Evolutionary conservation across 1,140 invertebrate genomes (phyloP).

Genomic region (Liolophura sinensis): DNA sequence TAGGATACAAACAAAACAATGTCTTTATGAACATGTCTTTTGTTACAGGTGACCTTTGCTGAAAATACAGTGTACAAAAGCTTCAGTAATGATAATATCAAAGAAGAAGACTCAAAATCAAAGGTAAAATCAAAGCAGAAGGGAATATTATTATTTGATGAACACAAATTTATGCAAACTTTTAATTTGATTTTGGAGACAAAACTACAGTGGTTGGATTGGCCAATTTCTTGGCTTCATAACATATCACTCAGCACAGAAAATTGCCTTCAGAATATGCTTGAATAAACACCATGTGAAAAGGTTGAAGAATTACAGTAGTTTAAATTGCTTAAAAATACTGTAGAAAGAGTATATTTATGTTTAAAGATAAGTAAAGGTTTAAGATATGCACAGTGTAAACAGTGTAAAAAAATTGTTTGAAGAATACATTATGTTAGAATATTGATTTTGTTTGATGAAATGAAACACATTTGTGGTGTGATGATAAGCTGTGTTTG

Average conservation of each 20-base stretch:
- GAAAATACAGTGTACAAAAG: constrained; percentile 22
- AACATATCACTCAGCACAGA: too few relatives aligned
- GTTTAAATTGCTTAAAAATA: too few relatives aligned
- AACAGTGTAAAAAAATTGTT: not conserved
- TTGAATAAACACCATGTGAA: too few relatives aligned
- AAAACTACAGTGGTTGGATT: too few relatives aligned
- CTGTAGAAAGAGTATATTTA: not conserved
- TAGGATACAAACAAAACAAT: too few relatives aligned
- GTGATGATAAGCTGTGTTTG: too few relatives aligned
- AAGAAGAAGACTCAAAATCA: constrained; percentile 4
- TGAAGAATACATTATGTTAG: too few relatives aligned
- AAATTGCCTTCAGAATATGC: too few relatives aligned
- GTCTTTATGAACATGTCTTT: not conserved
- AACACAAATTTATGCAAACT: not conserved
- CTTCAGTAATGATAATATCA: constrained; percentile 15
- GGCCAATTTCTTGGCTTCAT: too few relatives aligned
- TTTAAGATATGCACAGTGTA: not conserved
- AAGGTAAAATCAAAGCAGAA: not conserved
- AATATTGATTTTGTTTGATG: too few relatives aligned
- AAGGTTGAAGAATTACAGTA: too few relatives aligned
- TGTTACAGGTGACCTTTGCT: constrained; percentile 34
- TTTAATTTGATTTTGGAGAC: not conserved
- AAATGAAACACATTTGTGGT: too few relatives aligned
- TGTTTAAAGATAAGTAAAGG: not conserved
- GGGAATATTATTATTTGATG: not conserved